Evolutionary conservation across 1,140 invertebrate genomes (phyloP).

Genomic region (Drosophila bocqueti): DNA sequence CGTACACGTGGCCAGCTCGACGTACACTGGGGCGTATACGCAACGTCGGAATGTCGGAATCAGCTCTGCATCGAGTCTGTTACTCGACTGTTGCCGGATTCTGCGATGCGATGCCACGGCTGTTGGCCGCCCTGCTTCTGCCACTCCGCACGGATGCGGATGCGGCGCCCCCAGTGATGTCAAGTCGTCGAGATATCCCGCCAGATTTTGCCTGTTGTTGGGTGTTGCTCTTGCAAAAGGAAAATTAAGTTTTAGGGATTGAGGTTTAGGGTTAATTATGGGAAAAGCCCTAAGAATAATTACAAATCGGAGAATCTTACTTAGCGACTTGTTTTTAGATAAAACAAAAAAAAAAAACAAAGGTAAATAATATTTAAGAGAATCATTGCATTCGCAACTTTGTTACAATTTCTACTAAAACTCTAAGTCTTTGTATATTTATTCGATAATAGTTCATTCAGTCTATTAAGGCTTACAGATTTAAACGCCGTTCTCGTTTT

Average conservation of each 20-base stretch:
- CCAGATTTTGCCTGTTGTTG: not conserved
- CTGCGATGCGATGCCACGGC: conserved; percentile 32
- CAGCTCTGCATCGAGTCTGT: conserved; percentile 65
- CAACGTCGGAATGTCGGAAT: conserved; percentile 45
- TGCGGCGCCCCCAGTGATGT: conserved; percentile 9
- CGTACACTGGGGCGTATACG: conserved; percentile 56
- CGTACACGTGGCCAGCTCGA: conserved; percentile 77
- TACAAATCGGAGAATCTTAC: not conserved
- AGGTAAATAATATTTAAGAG: not conserved
- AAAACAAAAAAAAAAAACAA: not conserved
- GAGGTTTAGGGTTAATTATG: not conserved
- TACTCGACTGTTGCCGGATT: conserved; percentile 63
- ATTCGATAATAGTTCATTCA: no score
- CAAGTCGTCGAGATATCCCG: not conserved
- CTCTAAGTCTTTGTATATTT: no score
- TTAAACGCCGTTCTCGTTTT: no score
- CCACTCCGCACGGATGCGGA: conserved; percentile 21
- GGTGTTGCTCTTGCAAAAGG: not conserved
- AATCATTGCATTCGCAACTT: no score
- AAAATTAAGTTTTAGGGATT: not conserved
- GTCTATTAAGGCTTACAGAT: no score
- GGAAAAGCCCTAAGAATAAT: not conserved
- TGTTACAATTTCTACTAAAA: no score
- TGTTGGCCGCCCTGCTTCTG: conserved; percentile 10
- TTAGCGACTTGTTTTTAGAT: not conserved